Evolutionary conservation across 2,888 invertebrate species (phyloP).

Genomic region (Meiosimyza decipiens): DNA sequence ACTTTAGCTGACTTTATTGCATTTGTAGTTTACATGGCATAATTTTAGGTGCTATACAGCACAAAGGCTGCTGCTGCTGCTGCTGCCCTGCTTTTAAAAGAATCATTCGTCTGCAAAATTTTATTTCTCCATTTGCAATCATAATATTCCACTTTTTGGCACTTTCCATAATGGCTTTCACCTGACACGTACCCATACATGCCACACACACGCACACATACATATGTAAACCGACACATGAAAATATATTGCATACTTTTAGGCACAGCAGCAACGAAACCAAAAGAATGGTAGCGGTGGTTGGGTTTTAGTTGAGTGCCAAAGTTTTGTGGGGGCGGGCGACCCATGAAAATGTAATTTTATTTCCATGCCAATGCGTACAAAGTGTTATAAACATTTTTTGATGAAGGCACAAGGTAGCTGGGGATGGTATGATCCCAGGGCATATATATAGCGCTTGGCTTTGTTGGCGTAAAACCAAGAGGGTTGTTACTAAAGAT

Average conservation of each 20-base stretch:
- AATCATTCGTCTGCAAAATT: slow-evolving; percentile 37
- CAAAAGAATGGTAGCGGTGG: no score
- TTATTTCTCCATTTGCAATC: slow-evolving; percentile 38
- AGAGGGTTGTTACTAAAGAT: background rate
- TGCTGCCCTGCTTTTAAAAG: background rate
- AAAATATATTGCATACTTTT: slow-evolving; percentile 41
- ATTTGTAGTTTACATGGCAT: slow-evolving; percentile 7
- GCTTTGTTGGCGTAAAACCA: slow-evolving; percentile 1
- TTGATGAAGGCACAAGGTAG: slow-evolving; percentile 34
- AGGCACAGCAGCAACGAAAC: slow-evolving; percentile 26
- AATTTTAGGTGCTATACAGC: slow-evolving; percentile 14
- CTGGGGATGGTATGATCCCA: background rate
- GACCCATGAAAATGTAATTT: slow-evolving; percentile 45
- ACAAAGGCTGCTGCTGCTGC: no score
- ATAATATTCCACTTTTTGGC: slow-evolving; percentile 41
- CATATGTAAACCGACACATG: background rate
- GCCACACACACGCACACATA: slow-evolving; percentile 2
- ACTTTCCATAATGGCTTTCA: slow-evolving; percentile 50
- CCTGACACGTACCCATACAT: slow-evolving; percentile 36
- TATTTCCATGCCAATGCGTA: slow-evolving; percentile 44
- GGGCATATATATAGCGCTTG: background rate
- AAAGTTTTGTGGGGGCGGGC: background rate
- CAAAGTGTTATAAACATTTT: slow-evolving; percentile 41
- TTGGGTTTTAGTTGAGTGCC: no score
- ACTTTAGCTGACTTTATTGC: no score